These are phyloP conservation scores for Gymnoscopelus braueri DNA, from an alignment of 2,797 vertebrate genomes.

Conservation along the genomic window DNA sequence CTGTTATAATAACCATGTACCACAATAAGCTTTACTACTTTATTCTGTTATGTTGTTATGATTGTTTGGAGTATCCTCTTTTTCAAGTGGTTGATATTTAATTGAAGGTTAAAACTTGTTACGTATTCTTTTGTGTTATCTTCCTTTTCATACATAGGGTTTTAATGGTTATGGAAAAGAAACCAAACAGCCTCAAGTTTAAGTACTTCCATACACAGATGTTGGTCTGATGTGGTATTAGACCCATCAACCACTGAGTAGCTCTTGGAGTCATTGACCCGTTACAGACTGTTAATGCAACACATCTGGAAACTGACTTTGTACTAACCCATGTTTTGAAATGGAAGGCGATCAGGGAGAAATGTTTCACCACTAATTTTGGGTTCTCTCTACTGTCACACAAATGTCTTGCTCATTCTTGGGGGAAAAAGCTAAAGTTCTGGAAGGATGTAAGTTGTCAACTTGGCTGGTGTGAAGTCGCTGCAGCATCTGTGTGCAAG, in stretches of 20 bases:
- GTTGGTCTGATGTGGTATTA: background rate
- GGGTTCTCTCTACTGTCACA: slow-evolving; percentile 87
- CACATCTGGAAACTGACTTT: slow-evolving; percentile 11
- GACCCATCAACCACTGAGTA: slow-evolving; percentile 12
- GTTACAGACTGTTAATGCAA: slow-evolving; percentile 9
- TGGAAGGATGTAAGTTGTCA: slow-evolving; percentile 93
- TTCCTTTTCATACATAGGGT: background rate
- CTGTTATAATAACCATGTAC: too few species aligned
- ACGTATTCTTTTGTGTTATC: background rate
- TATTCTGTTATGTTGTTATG: too few species aligned
- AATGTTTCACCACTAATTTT: slow-evolving; percentile 81
- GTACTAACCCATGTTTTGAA: slow-evolving; percentile 20
- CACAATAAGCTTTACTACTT: too few species aligned
- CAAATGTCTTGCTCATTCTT: slow-evolving; percentile 84
- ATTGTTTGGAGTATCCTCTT: background rate
- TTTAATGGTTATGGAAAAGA: slow-evolving; percentile 8
- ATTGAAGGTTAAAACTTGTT: background rate
- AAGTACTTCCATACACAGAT: too few species aligned
- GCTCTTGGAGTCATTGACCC: slow-evolving; percentile 8
- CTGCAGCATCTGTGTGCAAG: slow-evolving; percentile 44
- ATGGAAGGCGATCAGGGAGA: slow-evolving; percentile 23
- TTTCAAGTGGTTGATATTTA: background rate
- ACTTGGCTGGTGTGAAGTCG: slow-evolving; percentile 35
- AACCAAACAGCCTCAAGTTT: background rate
- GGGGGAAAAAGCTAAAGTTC: slow-evolving; percentile 92